Base-by-base conservation (phyloP, 2,888 invertebrate genomes). In the Sminthurides aquaticus region DNA sequence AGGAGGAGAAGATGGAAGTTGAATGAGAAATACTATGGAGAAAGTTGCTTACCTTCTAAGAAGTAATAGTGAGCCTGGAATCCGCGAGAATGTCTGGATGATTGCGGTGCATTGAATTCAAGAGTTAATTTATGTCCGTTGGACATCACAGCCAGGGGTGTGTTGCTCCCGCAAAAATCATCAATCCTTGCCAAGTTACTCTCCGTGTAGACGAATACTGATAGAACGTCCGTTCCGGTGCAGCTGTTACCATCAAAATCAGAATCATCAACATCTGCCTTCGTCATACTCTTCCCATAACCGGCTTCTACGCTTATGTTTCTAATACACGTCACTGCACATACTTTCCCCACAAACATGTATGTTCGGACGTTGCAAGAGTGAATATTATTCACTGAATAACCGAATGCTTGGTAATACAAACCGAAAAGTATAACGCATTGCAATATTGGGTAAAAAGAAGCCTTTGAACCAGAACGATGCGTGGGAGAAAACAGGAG, bases 61-160 rank as follows among this genome's bases (percentile, higher is more conserved):
- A 95, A 95, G 76, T 85, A 86, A 80, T 91, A 95, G 68, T 87
- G 86, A 71, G 93, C 91, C 78, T 88, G 88, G 79, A 94, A 94
- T 69, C 94, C 94, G 76, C 88, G 86, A 59, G 87, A 86, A 75
- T 86, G 85, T 75, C 88, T 85, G 49, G 89, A 87, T 22, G 88
- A 87, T 75, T 85, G 82, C 64, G 86, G 83, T 59, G 91, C 90
- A 68, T 86, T 84, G 78, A 95, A 94, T 79, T 92, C 91, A 59
- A 96, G 81, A 78, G 89, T 86, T 77, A 97, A 82, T 76, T 88
- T 84, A 60, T 90, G 89, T 52, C 91, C 90, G 77, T 88, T 91
- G 68, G 95, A 95, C 95, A 97, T 96, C 71, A 96, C 83, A 66
- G 91, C 91, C 73, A 88, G 88, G 1, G 95, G 94, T 62, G 87